Conservation (phyloP, 2,797 vertebrate genomes). For the Manis crassicaudata region DNA sequence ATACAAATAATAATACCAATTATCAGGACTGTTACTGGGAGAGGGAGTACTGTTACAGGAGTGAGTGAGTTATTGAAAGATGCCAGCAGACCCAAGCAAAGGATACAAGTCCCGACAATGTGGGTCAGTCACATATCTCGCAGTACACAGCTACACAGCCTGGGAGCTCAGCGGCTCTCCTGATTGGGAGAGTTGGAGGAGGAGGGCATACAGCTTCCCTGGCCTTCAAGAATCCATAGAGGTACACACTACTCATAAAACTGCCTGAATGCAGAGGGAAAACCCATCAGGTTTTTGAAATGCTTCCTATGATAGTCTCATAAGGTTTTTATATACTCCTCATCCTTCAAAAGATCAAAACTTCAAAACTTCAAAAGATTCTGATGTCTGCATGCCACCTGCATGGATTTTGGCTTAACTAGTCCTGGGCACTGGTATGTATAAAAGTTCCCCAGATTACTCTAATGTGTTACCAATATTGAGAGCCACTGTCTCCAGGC, state of each 20-base stretch:
- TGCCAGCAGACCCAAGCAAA: neutral
- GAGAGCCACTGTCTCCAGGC: neutral
- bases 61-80: neutral
- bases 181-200: neutral
- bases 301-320: neutral
- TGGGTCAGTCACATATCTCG: neutral
- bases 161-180: neutral
- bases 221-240: neutral
- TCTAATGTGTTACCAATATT: neutral
- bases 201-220: neutral
- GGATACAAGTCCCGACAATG: neutral
- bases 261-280: neutral
- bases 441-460: neutral
- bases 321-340: neutral
- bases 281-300: neutral
- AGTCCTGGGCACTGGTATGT: neutral
- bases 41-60: neutral
- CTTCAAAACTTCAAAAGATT: neutral
- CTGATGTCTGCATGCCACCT: neutral
- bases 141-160: neutral
- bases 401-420: neutral
- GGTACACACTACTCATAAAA: neutral
- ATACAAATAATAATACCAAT: neutral
- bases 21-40: neutral
- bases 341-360: neutral